Evolutionary conservation across 2,888 invertebrate species (phyloP).

Genomic region (Lasius fuliginosus): DNA sequence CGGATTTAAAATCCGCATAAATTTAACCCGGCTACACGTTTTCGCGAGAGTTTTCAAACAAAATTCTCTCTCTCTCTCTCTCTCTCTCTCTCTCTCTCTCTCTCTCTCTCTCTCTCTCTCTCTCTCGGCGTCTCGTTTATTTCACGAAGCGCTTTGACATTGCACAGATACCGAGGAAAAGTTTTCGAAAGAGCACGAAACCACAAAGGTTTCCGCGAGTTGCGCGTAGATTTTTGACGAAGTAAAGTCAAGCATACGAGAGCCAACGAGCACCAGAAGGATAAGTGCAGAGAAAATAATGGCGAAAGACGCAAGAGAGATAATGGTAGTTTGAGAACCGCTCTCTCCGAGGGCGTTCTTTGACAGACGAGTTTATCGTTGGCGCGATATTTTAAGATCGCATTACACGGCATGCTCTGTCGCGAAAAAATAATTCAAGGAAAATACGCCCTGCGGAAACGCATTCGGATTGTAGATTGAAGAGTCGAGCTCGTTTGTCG

Average conservation of each 20-base stretch:
- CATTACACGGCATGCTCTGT: conserved; percentile 26
- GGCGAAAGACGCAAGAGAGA: neutral
- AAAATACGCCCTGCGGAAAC: neutral
- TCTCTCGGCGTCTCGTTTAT: conserved; percentile 31
- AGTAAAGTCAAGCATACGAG: neutral
- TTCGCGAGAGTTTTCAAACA: conserved; percentile 50
- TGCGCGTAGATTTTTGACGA: conserved; percentile 48
- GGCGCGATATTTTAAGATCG: conserved; percentile 39
- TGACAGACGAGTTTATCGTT: conserved; percentile 41
- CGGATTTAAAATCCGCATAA: conserved; percentile 57
- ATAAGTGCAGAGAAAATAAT: conserved; percentile 26
- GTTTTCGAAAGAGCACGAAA: conserved; percentile 10
- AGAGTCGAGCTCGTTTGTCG: neutral
- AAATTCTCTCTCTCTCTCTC: neutral
- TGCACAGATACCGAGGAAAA: neutral
- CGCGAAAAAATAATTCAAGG: conserved; percentile 51
- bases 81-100: neutral
- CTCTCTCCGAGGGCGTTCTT: conserved; percentile 25
- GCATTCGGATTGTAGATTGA: neutral
- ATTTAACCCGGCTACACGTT: conserved; percentile 41
- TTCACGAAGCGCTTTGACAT: conserved; percentile 37
- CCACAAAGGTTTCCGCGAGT: conserved; percentile 41
- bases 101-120: neutral
- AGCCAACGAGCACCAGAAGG: conserved; percentile 14
- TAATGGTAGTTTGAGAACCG: conserved; percentile 27